These are phyloP conservation scores for Andinoacara biseriatus DNA, from an alignment of 2,113 vertebrate species.

Conservation along the genomic window DNA sequence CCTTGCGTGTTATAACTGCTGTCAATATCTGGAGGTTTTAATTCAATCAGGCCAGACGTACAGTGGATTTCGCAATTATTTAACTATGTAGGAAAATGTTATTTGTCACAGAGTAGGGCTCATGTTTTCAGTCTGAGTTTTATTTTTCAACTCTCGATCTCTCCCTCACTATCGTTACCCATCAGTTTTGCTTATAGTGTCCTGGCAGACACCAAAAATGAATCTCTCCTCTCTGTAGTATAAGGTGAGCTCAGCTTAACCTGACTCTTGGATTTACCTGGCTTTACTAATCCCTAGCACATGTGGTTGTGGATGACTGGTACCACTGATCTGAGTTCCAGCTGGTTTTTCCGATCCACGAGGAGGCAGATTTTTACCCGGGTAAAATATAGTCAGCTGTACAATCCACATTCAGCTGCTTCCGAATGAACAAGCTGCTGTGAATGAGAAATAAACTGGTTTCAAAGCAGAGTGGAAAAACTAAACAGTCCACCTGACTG, in stretches of 20 bases:
- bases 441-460: background rate
- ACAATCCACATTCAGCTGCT: background rate
- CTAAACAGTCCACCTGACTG: background rate
- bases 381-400: background rate
- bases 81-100: background rate
- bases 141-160: background rate
- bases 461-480: background rate
- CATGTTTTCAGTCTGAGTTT: background rate
- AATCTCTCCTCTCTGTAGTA: background rate
- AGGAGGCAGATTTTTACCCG: background rate
- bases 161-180: background rate
- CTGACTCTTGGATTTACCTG: background rate
- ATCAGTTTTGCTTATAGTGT: background rate
- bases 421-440: background rate
- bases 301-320: background rate
- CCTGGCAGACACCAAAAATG: background rate
- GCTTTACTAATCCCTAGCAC: background rate
- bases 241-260: background rate
- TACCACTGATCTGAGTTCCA: background rate
- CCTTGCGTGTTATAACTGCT: constrained; percentile 21
- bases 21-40: constrained; percentile 9
- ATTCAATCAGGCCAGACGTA: background rate
- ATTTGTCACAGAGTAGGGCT: background rate
- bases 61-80: background rate
- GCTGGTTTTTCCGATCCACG: background rate